Evolutionary conservation across 2,888 invertebrate genomes (phyloP), one percentile per base, ranked within the genome.

Genomic region (Leuctra nigra): DNA sequence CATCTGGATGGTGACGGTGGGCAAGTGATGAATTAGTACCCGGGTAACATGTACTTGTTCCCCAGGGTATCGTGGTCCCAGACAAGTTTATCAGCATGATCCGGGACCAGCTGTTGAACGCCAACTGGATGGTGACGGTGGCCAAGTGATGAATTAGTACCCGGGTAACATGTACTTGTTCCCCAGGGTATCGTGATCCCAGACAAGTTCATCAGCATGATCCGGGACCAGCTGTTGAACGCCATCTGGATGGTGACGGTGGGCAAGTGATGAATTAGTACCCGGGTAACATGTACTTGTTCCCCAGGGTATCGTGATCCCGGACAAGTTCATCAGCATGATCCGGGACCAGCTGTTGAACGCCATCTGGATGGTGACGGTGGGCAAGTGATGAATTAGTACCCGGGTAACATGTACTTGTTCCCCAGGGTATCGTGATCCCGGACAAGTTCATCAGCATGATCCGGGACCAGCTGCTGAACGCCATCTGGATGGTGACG

Each of bases 181-280:
- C n/a, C n/a, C n/a, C 47, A 47, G 47, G 47, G 47, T 16, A 47
- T 47, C 47, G 25, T 47, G 25, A 47, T 47, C 47, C 47, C 47
- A 16, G 47, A 47, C n/a, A 47, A 47, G 47, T 47, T 47, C 29
- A 25, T 47, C 24, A 29, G 4, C 14, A 47, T 47, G 47, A 47
- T 47, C 25, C 39, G 39, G 1, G 47, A 25, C 47, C 47, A 47
- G 47, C 29, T 47, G 25, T 9, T 47, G 14, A 14, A 25, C 24
- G 47, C 24, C 47, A 47, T 47, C 29, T 16, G 16, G 47, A 6
- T 47, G n/a, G 7, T 24, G 1, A 7, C 23, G n/a, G 25, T 25
- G 23, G 16, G 23, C 47, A 47, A 47, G 47, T 47, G 47, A 29
- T 11, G n/a, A n/a, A n/a, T n/a, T n/a, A n/a, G n/a, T n/a, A n/a